Evolutionary conservation across 1,140 invertebrate genomes (phyloP), one percentile per base, ranked within the genome.

Genomic region (Rhysida immarginata): DNA sequence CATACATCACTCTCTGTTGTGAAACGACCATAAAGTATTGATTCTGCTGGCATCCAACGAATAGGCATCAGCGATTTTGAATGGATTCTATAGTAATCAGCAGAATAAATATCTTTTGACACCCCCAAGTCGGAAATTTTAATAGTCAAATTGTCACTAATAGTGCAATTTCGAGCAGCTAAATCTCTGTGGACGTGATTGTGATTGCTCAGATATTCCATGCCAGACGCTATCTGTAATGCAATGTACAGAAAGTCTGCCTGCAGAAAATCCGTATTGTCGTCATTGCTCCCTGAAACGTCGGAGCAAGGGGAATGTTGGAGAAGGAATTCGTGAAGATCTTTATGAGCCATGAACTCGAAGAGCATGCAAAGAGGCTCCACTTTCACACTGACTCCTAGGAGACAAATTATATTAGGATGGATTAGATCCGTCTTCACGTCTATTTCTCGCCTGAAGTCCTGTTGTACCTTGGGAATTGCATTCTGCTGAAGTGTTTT

Each of bases 401-500:
- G 76, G 46, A 97, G 79, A 71, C 90, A 94, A 45, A 96, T 91
- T 60, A 98, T 93, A 68, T 96, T 96, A 0, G 91, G 87, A 75
- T 97, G 92, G 54, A 86, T 80, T 44, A 98, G 72, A 68, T 95
- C 90, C 0, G 89, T 86, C 78, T 96, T 95, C 2, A 95, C 71
- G 69, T 93, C 87, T 44, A 93, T 89, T 65, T 80, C 76, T 56
- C 89, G 76, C 66, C 84, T 81, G 64, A 96, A 96, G 65, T 96
- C 92, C 57, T 83, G 83, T 58, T 88, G 84, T 0, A 91, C 90
- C 74, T 96, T 95, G 1, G 82, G 77, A 54, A 82, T 90, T 0
- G 90, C 87, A 68, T 91, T 89, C 66, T 93, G 90, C 68, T 95
- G 94, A 0, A 96, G 70, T 0, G 92, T 93, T 69, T 96, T 96